Evolutionary conservation across 2,113 vertebrate genomes (phyloP).

Genomic region (Anguilla japonica): DNA sequence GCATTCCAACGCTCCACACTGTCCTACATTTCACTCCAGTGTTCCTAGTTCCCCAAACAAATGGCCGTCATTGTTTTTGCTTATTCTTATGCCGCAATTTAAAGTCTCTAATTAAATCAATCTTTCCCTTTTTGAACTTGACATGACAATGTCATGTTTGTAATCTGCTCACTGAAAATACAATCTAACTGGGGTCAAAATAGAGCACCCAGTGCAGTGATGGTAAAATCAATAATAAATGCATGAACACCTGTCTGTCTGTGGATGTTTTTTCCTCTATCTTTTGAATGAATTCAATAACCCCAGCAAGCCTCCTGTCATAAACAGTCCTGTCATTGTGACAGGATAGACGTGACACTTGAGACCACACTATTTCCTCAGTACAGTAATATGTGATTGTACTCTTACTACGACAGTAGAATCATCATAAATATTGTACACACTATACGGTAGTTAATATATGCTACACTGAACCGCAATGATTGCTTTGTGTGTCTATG

Average conservation of each 20-base stretch:
- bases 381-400: background rate
- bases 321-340: background rate
- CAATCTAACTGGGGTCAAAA: background rate
- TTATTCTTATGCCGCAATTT: background rate
- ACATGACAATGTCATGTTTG: background rate
- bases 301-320: background rate
- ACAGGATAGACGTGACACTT: background rate
- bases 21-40: background rate
- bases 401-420: background rate
- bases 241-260: background rate
- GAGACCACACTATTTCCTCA: background rate
- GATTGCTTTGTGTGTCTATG: no score
- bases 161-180: background rate
- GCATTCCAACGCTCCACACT: background rate
- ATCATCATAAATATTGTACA: background rate
- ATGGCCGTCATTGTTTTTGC: background rate
- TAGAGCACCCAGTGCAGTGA: background rate
- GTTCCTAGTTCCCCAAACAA: background rate
- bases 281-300: background rate
- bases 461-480: background rate
- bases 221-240: background rate
- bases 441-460: background rate
- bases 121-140: background rate
- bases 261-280: background rate
- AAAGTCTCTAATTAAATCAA: background rate